Percentiles rank a stretch among this genome's conserved stretches.
phyloP scores from a whole-genome alignment of 2,888 invertebrate genomes.

The Cerceris rybyensis region DNA sequence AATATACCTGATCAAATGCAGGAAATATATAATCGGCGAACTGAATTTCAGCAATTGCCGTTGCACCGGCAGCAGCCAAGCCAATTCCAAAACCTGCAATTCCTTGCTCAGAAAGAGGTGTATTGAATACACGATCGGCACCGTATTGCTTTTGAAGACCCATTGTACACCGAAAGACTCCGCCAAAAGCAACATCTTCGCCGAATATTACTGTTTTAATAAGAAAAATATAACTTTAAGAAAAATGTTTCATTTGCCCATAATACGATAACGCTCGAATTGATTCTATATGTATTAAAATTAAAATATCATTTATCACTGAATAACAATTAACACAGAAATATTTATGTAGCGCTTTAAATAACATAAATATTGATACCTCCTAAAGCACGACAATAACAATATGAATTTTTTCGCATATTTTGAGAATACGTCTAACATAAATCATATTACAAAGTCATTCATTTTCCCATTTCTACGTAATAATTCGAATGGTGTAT shows the following conservation, averaged over 20 bases:
- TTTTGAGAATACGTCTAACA: no score
- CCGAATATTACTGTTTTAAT: slow-evolving; percentile 91
- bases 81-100: slow-evolving; percentile 99
- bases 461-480: no score
- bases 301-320: no score
- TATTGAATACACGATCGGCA: slow-evolving; percentile 96
- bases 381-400: no score
- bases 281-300: neutral
- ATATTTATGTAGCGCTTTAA: no score
- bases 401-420: no score
- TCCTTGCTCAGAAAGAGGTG: slow-evolving; percentile 97
- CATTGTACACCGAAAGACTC: slow-evolving; percentile 97
- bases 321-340: no score
- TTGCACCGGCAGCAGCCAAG: slow-evolving; percentile 93
- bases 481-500: neutral
- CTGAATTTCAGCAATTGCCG: slow-evolving; percentile 99
- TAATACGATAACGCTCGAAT: neutral
- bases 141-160: slow-evolving; percentile 97
- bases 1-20: slow-evolving; percentile 96
- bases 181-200: slow-evolving; percentile 99
- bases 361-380: no score
- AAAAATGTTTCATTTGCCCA: neutral
- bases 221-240: neutral
- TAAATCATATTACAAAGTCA: no score
- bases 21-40: slow-evolving; percentile 99